phyloP scores from a whole-genome alignment of 37 sponge, comb jelly and placozoan species.

The Amphimedon queenslandica region DNA sequence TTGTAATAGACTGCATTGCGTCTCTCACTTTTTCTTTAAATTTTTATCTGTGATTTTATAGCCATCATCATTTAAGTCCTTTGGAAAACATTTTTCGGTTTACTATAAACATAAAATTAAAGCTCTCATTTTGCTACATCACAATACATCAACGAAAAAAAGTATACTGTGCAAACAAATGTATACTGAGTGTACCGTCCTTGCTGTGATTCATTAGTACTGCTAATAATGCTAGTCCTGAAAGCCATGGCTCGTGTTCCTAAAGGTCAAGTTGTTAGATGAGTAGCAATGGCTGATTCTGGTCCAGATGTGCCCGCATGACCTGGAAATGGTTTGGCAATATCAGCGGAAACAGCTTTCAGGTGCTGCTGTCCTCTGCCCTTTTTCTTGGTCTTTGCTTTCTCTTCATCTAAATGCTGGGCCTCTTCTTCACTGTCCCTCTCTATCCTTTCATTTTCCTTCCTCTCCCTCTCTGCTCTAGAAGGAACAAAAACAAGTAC shows the following conservation, averaged over 20 bases:
- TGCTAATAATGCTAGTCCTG: slow-evolving; percentile 15
- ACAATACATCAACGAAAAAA: no score
- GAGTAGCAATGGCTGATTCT: background rate
- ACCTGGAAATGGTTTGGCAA: background rate
- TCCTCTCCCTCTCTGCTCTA: slow-evolving; percentile 16
- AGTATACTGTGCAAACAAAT: no score
- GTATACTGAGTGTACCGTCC: no score
- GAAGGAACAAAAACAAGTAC: no score
- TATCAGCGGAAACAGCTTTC: no score
- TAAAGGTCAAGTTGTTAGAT: background rate
- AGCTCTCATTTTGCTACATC: no score
- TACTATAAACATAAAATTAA: no score
- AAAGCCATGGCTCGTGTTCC: slow-evolving; percentile 13
- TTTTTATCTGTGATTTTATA: background rate
- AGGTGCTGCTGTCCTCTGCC: background rate
- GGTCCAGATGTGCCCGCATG: background rate
- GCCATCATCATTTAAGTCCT: background rate
- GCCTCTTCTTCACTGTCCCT: slow-evolving; percentile 38
- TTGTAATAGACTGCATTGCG: no score
- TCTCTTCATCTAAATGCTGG: slow-evolving; percentile 30
- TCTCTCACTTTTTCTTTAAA: no score
- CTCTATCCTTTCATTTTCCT: slow-evolving; percentile 26
- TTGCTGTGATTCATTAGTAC: no score
- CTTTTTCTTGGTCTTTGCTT: slow-evolving; percentile 26
- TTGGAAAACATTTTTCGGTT: no score